These are phyloP conservation scores for Athripsodes cinereus DNA, from an alignment of 2,888 invertebrate genomes.

Conservation along the genomic window DNA sequence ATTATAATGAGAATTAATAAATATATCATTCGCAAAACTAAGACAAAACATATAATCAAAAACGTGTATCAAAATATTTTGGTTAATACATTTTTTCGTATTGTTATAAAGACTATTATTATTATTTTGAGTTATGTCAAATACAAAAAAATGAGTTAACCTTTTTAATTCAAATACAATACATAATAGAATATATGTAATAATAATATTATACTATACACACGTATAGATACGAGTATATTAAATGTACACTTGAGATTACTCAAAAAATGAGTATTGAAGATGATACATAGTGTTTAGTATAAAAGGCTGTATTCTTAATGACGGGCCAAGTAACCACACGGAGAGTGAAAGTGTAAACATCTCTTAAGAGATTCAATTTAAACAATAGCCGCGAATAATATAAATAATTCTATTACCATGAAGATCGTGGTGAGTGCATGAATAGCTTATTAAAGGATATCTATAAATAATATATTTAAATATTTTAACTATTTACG, in stretches of 20 bases:
- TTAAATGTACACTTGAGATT: background rate
- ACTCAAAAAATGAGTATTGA: slow-evolving; percentile 11
- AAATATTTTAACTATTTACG: no score
- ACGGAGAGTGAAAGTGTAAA: slow-evolving; percentile 26
- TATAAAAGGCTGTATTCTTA: slow-evolving; percentile 25
- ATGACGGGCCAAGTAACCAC: slow-evolving; percentile 23
- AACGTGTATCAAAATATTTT: no score
- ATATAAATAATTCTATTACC: slow-evolving; percentile 14
- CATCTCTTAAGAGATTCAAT: slow-evolving; percentile 15
- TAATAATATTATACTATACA: no score
- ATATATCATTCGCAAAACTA: no score
- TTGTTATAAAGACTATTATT: no score
- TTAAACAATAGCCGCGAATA: slow-evolving; percentile 6
- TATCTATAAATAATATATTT: no score
- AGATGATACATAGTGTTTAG: slow-evolving; percentile 20
- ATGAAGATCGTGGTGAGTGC: slow-evolving; percentile 30
- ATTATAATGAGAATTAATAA: no score
- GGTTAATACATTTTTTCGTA: no score
- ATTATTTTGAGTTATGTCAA: no score
- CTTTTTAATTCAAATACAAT: background rate
- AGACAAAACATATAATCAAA: no score
- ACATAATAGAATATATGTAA: background rate
- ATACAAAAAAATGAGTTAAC: background rate
- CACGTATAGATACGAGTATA: background rate
- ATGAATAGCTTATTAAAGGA: background rate